phyloP scores from a whole-genome alignment of 2,113 vertebrate species.

The Brienomyrus brachyistius region DNA sequence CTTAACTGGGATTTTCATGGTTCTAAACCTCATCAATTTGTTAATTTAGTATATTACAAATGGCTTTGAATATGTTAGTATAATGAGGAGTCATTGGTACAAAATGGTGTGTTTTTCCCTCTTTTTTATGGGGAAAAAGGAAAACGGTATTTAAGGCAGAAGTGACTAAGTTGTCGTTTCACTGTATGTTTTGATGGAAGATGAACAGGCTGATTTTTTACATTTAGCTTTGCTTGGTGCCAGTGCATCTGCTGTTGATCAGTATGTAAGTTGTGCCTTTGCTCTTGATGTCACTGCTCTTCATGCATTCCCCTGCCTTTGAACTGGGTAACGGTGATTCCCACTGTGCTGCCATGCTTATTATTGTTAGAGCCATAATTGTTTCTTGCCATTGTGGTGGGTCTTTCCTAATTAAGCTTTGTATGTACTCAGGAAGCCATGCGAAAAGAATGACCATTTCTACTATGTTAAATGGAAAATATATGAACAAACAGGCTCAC shows the following conservation, averaged over 20 bases:
- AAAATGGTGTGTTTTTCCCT: neutral
- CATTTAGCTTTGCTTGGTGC: neutral
- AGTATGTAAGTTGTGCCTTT: neutral
- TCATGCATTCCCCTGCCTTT: neutral
- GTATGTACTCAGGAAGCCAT: neutral
- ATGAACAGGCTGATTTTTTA: neutral
- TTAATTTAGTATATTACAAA: neutral
- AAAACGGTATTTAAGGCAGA: neutral
- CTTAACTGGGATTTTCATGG: constrained; percentile 13
- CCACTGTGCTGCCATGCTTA: neutral
- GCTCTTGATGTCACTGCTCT: neutral
- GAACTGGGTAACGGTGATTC: neutral
- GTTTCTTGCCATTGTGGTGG: neutral
- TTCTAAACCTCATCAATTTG: neutral
- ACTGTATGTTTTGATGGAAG: neutral
- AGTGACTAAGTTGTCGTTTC: neutral
- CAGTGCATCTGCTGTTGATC: neutral
- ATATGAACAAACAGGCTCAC: neutral
- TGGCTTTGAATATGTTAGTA: neutral
- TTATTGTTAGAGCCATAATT: neutral
- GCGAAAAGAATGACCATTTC: neutral
- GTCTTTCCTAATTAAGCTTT: neutral
- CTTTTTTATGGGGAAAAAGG: neutral
- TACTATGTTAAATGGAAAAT: neutral
- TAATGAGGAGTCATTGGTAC: neutral